Conservation (phyloP, 2,797 vertebrate genomes). For the Bufotes viridis region DNA sequence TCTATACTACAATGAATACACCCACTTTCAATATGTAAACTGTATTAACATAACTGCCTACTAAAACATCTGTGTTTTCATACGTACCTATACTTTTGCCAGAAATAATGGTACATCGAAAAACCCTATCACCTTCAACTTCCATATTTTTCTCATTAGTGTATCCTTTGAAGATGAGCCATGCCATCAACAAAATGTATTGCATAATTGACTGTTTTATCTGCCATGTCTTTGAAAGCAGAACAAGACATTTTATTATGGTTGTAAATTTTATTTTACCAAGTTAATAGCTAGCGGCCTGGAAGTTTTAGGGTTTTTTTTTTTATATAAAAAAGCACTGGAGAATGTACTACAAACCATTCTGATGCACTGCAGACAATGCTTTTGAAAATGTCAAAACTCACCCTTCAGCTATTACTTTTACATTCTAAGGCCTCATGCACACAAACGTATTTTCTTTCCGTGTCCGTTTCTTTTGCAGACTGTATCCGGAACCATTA, state of each 20-base stretch:
- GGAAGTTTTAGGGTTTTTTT: neutral
- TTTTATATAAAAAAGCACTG: neutral
- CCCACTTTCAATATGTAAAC: neutral
- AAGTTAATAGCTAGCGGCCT: slow-evolving; percentile 26
- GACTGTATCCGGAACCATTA: too few species aligned
- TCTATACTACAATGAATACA: neutral
- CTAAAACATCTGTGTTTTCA: neutral
- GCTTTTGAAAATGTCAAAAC: slow-evolving; percentile 8
- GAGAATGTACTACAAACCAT: neutral
- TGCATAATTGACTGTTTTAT: slow-evolving; percentile 42
- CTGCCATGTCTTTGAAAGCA: slow-evolving; percentile 36
- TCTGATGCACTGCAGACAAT: slow-evolving; percentile 6
- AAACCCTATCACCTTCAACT: slow-evolving; percentile 7
- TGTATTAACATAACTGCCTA: neutral
- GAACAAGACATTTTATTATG: slow-evolving; percentile 32
- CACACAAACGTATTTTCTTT: too few species aligned
- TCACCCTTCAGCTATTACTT: neutral
- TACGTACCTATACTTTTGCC: neutral
- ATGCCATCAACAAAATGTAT: slow-evolving; percentile 36
- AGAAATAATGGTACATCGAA: slow-evolving; percentile 12
- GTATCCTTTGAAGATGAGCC: slow-evolving; percentile 34
- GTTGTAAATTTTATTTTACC: slow-evolving; percentile 41
- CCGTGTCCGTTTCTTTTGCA: too few species aligned
- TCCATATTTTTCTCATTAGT: slow-evolving; percentile 37
- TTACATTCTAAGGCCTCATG: slow-evolving; percentile 3